Evolutionary conservation across 2,113 vertebrate genomes (phyloP), one percentile per base, ranked within the genome.

Genomic region (Callospermophilus lateralis): DNA sequence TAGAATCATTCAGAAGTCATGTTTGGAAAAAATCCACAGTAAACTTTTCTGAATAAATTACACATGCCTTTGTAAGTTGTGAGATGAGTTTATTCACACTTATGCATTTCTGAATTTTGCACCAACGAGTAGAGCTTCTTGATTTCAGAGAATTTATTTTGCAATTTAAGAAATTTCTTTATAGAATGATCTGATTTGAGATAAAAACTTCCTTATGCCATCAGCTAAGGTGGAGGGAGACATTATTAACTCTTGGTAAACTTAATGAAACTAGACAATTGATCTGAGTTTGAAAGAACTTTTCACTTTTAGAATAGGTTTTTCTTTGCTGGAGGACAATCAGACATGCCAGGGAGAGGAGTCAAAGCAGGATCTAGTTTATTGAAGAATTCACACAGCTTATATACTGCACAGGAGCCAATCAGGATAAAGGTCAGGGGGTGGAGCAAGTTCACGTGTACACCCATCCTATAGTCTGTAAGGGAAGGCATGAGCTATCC

Each of bases 81-180:
- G 78, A 48, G 32, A 30, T n/a, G 76, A 65, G 55, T 58, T 89
- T 67, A 28, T 83, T 92, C 61, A 83, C 68, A 83, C 65, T 81
- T 90, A 67, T 74, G 17, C 63, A 78, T 83, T 92, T 97, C 39
- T 84, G 61, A 85, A 73, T 93, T 83, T 61, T 72, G 83, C 9
- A 89, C 39, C 37, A 73, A 93, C 77, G 16, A 76, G n/a, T 63
- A 76, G 65, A 87, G 16, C 73, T 55, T 84, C 72, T 70, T 77
- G 84, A 84, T 96, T 97, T 87, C 93, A 86, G 73, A 78, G 45
- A 81, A 89, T 13, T 11, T 58, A 3, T 58, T 96, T 96, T 86
- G 61, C 55, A 96, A 48, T 95, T 63, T 83, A 63, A 93, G 89
- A 96, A 93, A 77, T 90, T 93, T 94, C 20, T 65, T 94, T 55